Conservation (phyloP, 2,113 vertebrate genomes). For the Guaruba guarouba region DNA sequence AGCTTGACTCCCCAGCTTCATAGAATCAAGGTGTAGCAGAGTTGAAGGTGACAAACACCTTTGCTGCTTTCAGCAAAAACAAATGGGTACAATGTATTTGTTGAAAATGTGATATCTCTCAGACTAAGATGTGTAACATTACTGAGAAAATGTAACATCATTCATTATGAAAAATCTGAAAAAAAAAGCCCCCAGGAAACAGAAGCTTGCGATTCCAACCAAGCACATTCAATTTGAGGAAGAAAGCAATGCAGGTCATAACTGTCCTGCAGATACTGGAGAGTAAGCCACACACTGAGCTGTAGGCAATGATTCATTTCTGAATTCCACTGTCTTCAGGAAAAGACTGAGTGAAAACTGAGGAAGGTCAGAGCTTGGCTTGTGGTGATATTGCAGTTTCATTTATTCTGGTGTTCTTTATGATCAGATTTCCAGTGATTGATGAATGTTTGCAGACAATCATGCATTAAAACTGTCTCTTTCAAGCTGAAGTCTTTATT, state of each 20-base stretch:
- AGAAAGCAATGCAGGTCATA: neutral
- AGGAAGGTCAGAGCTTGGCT: neutral
- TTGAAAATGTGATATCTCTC: neutral
- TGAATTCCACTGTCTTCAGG: neutral
- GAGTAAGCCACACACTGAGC: neutral
- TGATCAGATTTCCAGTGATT: neutral
- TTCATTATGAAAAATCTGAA: neutral
- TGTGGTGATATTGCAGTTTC: neutral
- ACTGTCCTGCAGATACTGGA: neutral
- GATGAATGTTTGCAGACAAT: neutral
- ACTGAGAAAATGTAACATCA: neutral
- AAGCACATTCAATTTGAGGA: accelerated
- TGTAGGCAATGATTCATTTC: neutral
- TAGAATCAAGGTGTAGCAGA: neutral
- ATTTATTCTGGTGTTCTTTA: neutral
- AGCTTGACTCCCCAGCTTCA: neutral
- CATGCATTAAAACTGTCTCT: neutral
- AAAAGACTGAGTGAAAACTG: neutral
- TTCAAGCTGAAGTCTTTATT: neutral
- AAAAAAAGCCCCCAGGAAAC: accelerated
- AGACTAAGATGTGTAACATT: neutral
- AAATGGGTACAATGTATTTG: neutral
- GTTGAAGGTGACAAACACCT: neutral
- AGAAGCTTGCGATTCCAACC: neutral
- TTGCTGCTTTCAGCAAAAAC: neutral